These are phyloP conservation scores for Apis dorsata DNA, from an alignment of 1,140 invertebrate species.

Conservation along the genomic window DNA sequence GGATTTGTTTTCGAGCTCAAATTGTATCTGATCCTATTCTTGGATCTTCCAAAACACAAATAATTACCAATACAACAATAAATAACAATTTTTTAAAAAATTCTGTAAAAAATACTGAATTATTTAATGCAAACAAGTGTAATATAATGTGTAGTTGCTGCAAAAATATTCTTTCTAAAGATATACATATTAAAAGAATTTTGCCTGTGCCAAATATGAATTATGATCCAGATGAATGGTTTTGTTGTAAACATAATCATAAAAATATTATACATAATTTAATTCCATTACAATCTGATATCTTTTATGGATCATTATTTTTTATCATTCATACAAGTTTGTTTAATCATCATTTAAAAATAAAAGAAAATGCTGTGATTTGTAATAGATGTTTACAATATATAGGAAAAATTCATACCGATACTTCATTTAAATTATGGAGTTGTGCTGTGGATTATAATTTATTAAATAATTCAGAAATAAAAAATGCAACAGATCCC, in stretches of 20 bases:
- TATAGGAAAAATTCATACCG: conserved; percentile 64
- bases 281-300: conserved; percentile 68
- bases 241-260: conserved; percentile 72
- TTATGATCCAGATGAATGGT: conserved; percentile 75
- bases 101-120: conserved; percentile 42
- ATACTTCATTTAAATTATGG: conserved; percentile 73
- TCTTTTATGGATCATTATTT: conserved; percentile 73
- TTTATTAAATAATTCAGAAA: conserved; percentile 26
- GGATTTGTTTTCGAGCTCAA: conserved; percentile 76
- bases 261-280: conserved; percentile 55
- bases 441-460: conserved; percentile 71
- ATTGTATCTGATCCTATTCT: conserved; percentile 68
- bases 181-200: conserved; percentile 67
- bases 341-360: conserved; percentile 66
- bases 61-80: conserved; percentile 57
- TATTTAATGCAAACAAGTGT: conserved; percentile 56
- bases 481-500: conserved; percentile 55
- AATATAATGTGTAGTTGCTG: conserved; percentile 67
- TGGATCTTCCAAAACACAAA: conserved; percentile 72
- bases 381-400: conserved; percentile 73
- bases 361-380: conserved; percentile 57
- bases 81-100: conserved; percentile 25
- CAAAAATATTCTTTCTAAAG: conserved; percentile 69
- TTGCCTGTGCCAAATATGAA: conserved; percentile 72
- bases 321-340: conserved; percentile 65